A percentile compares a stretch with the other conserved stretches of the same genome.
Conservation (phyloP, 2,888 invertebrate genomes). For the Zygogramma bicolorata region DNA sequence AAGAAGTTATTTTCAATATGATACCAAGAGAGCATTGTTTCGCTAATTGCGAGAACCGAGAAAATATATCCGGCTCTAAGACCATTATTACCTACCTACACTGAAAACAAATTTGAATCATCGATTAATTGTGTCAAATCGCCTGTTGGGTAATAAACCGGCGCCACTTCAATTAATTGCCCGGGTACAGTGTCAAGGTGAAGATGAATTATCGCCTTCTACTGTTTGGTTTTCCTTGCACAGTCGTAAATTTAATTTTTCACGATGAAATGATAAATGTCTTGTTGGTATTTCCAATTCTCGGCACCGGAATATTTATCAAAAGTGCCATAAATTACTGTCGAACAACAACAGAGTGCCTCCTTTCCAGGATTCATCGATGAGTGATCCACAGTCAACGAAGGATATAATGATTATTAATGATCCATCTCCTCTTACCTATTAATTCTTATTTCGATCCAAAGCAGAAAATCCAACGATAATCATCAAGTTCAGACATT, state of each 20-base stretch:
- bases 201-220: neutral
- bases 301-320: neutral
- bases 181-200: neutral
- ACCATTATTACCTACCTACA: neutral
- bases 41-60: too few relatives aligned
- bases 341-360: neutral
- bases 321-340: neutral
- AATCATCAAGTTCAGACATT: too few relatives aligned
- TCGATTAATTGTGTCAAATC: neutral
- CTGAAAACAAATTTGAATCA: neutral
- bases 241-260: neutral
- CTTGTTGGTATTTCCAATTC: constrained; percentile 10
- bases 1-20: too few relatives aligned
- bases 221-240: neutral
- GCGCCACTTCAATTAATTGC: constrained; percentile 15
- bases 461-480: too few relatives aligned
- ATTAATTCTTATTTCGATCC: too few relatives aligned
- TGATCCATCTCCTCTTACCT: too few relatives aligned
- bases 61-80: neutral
- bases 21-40: too few relatives aligned
- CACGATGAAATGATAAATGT: neutral
- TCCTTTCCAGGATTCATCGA: neutral
- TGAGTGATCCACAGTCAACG: neutral
- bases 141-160: constrained; percentile 6
- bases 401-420: too few relatives aligned